Percentiles rank a stretch among this genome's conserved stretches.
Conservation (phyloP, 2,888 invertebrate species). For the Deilephila elpenor region DNA sequence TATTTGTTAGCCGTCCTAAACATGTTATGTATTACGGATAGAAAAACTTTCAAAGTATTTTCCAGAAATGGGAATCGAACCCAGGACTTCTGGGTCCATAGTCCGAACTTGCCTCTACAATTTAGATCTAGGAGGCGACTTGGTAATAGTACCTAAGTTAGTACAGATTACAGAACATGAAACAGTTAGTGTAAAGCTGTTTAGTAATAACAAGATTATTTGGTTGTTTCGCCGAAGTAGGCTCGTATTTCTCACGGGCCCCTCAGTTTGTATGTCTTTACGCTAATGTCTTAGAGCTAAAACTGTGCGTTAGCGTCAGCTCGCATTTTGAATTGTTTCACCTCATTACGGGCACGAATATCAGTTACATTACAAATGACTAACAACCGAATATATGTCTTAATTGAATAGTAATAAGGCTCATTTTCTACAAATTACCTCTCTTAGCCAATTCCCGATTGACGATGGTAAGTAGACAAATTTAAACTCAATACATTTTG, state of each 20-base stretch:
- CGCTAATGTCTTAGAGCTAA: constrained; percentile 43
- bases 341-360: constrained; percentile 78
- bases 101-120: too few relatives aligned
- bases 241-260: background rate
- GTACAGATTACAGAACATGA: background rate
- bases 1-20: too few relatives aligned
- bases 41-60: too few relatives aligned
- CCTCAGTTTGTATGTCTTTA: constrained; percentile 6
- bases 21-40: too few relatives aligned
- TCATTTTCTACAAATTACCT: constrained; percentile 36
- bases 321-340: constrained; percentile 76
- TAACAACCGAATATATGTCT: constrained; percentile 40
- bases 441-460: constrained; percentile 46
- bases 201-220: constrained; percentile 3
- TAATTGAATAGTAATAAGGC: constrained; percentile 38
- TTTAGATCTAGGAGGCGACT: too few relatives aligned
- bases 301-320: constrained; percentile 46
- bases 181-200: background rate
- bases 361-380: constrained; percentile 52
- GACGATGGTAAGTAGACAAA: constrained; percentile 64
- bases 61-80: too few relatives aligned
- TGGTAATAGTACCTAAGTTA: too few relatives aligned
- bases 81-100: too few relatives aligned
- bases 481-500: constrained; percentile 72
- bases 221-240: constrained; percentile 1